Base-by-base conservation (phyloP, 2,797 vertebrate genomes). In the Tympanoctomys barrerae region DNA sequence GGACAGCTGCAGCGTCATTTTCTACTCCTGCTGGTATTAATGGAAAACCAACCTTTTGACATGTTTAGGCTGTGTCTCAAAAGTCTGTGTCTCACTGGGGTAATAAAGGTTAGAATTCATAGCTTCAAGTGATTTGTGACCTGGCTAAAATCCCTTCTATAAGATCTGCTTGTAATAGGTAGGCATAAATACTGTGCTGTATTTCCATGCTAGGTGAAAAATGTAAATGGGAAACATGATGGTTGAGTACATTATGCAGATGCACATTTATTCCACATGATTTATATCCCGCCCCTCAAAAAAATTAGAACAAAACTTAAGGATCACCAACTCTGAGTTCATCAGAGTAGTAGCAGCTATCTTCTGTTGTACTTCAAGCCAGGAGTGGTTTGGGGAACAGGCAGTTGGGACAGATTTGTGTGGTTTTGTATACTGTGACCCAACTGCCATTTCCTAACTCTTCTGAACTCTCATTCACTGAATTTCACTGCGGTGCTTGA, bases 31-130 rank as follows among this genome's bases (percentile, higher is more conserved):
- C 95, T 97, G 86, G 22, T 95, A 87, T 97, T 96, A 90, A 94
- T 94, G 95, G 94, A 92, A 97, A 96, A 91, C 64, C 88, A 92
- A 90, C 91, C 88, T 96, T 97, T 85, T 94, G 95, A 93, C 91
- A 87, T 96, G 79, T 85, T 95, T 90, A 96, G 75, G 54, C 80
- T 81, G 59, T 87, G 75, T 91, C 91, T 95, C 88, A 77, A 75
- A 49, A 73, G 93, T 88, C 89, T 96, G 0, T 68, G 86, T 93
- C 88, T 91, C 54, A 13, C 64, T 73, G 61, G 39, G 39, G 83
- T 92, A 95, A 78, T 89, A 80, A 88, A 61, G 24, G 62, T 95
- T 96, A 96, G 90, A 91, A 92, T 88, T 93, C 94, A 83, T 66
- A 80, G 85, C 79, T 79, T 4, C 52, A 87, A 68, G 80, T 94